Evolutionary conservation across 2,113 vertebrate species (phyloP).

Genomic region (Alaudala cheleensis): DNA sequence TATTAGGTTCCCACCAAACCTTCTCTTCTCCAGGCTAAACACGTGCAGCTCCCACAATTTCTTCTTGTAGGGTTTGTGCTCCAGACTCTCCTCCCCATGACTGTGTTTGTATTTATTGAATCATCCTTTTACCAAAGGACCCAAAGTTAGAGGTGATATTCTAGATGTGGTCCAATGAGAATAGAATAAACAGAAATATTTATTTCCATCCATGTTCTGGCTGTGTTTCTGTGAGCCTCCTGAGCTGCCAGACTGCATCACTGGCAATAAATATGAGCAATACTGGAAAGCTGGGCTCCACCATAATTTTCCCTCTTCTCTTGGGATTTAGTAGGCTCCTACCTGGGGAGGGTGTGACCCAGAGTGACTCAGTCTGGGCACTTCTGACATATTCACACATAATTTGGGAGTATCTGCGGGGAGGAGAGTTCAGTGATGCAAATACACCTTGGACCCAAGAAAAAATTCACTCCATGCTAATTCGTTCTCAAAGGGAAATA

Average conservation of each 20-base stretch:
- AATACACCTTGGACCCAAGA: not conserved
- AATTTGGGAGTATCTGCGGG: not conserved
- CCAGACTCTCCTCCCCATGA: not conserved
- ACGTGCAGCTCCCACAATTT: not conserved
- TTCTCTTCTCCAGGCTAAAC: not conserved
- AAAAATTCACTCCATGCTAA: not conserved
- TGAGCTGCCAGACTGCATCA: not conserved
- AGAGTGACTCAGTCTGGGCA: not conserved
- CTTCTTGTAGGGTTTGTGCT: not conserved
- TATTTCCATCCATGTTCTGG: not conserved
- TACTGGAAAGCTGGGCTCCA: not conserved
- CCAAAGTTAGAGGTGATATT: not conserved
- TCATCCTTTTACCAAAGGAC: not conserved
- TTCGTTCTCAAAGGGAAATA: not conserved
- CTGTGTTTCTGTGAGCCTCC: not conserved
- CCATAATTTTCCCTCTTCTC: not conserved
- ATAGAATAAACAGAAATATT: not conserved
- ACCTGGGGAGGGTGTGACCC: not conserved
- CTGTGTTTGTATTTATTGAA: not conserved
- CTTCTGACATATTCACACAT: not conserved
- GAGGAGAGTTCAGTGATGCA: not conserved
- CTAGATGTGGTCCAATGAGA: not conserved
- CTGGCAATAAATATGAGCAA: not conserved
- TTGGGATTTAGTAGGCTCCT: not conserved
- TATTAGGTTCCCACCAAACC: not conserved